Evolutionary conservation across 1,140 invertebrate species (phyloP), one percentile per base, ranked within the genome.

Genomic region (Bombus fervidus): DNA sequence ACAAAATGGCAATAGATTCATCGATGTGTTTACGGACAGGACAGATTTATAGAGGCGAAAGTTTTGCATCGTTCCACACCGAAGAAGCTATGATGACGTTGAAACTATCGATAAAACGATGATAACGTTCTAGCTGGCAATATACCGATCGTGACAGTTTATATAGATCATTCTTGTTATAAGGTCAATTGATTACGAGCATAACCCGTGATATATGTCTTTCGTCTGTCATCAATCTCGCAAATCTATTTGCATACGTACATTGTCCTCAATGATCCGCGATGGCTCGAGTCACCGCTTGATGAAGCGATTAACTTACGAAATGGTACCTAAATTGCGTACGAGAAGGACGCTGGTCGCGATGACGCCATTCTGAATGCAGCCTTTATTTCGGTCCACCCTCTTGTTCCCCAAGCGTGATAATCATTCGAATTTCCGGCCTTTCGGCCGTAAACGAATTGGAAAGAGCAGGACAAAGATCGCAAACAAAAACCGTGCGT

Each of bases 361-460:
- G 18, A 31, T 39, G 47, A 31, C 47, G 84, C 9, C 34, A 59
- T 43, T 34, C 62, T 43, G 53, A 57, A 18, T 57, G 28, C 31
- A 37, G 73, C 22, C 37, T 71, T 43, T 68, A 57, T 83, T 83
- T 53, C 47, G 69, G 28, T n/a, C 28, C 53, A n/a, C 39, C 79
- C 62, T 74, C 68, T 82, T 41, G 57, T 53, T 75, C 80, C 53
- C n/a, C 66, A 47, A 57, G 10, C 10, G 8, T 9, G 39, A 66
- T 79, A 57, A 89, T 86, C 83, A 83, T 76, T 83, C 81, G 41
- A 57, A 68, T 68, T 89, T 91, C 90, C 90, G 90, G 66, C n/a
- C 66, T 74, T 81, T 15, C 31, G 6, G 22, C 9, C 10, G 43
- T 64, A 75, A 22, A 74, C 43, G 43, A 79, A 37, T 59, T 15